Base-by-base conservation (phyloP, 2,888 invertebrate genomes). In the Noctua pronuba region DNA sequence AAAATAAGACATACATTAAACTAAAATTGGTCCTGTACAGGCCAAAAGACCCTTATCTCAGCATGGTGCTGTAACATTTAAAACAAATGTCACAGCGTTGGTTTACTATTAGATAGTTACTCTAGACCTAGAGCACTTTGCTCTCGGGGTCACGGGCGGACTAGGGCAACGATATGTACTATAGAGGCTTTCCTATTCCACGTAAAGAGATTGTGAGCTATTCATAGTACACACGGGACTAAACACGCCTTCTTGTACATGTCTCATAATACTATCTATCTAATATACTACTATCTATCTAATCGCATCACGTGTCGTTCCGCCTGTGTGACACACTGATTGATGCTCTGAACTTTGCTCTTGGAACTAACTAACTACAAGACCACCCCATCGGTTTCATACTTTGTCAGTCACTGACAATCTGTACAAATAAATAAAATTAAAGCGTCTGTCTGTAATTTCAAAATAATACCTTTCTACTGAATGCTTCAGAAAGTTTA, bases 271-370 rank as follows among this genome's bases (percentile, higher is more conserved):
- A 38, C 62, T 75, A 75, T 68, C 41, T 81, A 64, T 70, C 66
- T 55, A n/a, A n/a, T n/a, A n/a, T n/a, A n/a, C n/a, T n/a, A n/a
- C n/a, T n/a, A n/a, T n/a, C n/a, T 60, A 46, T 38, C 60, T 73
- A 69, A 64, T 64, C 18, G 21, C 5, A 24, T 60, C 80, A 79
- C 68, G 75, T 84, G 80, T 62, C 38, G 31, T 28, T 11, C 1
- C 31, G n/a, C 24, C 21, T 41, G 52, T n/a, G n/a, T 58, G 68
- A 21, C 55, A 73, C 49, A 64, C 41, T 58, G 74, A 69, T 62
- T 52, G 60, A 55, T 71, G 31, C n/a, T 11, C 38, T 82, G 73
- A 73, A 68, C 68, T 71, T 66, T 28, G 65, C 60, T 62, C 44
- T 65, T 66, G 38, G 73, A 52, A 79, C 35, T 46, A 13, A 52